Evolutionary conservation across 2,797 vertebrate species (phyloP).

Genomic region (Fistularia commersonii): DNA sequence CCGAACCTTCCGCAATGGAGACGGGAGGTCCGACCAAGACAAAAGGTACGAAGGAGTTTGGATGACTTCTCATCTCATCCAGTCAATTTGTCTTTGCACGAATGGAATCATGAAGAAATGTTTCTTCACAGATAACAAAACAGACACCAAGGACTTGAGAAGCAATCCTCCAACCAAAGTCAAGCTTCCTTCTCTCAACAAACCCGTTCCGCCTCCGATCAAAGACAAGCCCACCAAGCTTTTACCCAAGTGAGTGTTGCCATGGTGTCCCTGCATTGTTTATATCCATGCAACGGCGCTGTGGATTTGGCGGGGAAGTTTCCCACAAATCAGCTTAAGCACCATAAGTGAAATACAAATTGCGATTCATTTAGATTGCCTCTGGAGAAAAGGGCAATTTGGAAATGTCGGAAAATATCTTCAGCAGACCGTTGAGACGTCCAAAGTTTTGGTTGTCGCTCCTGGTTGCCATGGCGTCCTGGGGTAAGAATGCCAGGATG

Average conservation of each 20-base stretch:
- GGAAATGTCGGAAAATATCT: slow-evolving; percentile 56
- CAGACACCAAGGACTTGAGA: slow-evolving; percentile 69
- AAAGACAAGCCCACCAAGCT: slow-evolving; percentile 73
- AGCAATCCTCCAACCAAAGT: slow-evolving; percentile 74
- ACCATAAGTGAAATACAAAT: slow-evolving; percentile 4
- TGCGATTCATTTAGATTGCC: slow-evolving; percentile 33
- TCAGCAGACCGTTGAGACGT: slow-evolving; percentile 32
- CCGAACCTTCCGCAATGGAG: slow-evolving; percentile 60
- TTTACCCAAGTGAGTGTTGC: slow-evolving; percentile 74
- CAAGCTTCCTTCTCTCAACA: slow-evolving; percentile 71
- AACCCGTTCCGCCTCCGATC: slow-evolving; percentile 73
- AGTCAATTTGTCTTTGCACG: neutral
- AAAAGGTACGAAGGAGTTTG: slow-evolving; percentile 52
- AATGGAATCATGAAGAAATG: neutral
- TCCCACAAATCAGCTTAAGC: neutral
- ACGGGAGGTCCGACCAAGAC: slow-evolving; percentile 43
- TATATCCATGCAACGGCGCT: no score
- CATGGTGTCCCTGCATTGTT: neutral
- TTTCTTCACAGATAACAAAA: slow-evolving; percentile 53
- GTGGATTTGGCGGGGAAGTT: neutral
- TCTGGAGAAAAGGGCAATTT: slow-evolving; percentile 27
- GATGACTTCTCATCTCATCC: neutral
- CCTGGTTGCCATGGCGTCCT: slow-evolving; percentile 54
- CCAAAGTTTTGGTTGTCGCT: slow-evolving; percentile 41
- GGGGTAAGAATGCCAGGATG: slow-evolving; percentile 68